Conservation (phyloP, 2,113 vertebrate species). For the Pygoscelis adeliae region DNA sequence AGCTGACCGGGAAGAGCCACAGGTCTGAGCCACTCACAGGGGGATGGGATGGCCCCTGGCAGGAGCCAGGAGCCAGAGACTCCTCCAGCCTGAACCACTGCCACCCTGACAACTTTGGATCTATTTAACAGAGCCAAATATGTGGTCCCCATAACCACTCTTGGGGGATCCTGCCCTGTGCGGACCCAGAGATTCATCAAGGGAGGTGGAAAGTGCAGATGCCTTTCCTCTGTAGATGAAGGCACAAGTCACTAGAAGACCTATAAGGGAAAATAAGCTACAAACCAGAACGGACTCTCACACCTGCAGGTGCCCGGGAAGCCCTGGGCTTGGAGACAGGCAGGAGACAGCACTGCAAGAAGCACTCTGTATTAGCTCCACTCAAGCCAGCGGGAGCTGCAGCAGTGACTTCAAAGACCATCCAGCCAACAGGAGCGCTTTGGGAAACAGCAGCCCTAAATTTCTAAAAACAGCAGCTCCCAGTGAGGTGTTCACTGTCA, state of each 20-base stretch:
- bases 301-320: background rate
- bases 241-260: background rate
- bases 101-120: background rate
- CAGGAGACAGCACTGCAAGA: background rate
- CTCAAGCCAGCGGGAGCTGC: background rate
- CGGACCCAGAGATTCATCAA: background rate
- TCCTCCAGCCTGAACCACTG: background rate
- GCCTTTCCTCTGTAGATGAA: background rate
- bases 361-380: background rate
- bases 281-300: background rate
- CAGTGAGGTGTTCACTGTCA: background rate
- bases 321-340: background rate
- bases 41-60: background rate
- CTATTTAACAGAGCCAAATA: background rate
- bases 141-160: background rate
- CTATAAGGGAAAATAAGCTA: background rate
- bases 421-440: background rate
- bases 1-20: background rate
- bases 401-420: background rate
- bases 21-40: background rate
- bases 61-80: background rate
- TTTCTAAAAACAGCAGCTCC: background rate
- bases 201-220: background rate
- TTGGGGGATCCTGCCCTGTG: background rate
- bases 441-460: background rate